phyloP scores from a whole-genome alignment of 2,888 invertebrate genomes.

The Drosophila vallismaia region DNA sequence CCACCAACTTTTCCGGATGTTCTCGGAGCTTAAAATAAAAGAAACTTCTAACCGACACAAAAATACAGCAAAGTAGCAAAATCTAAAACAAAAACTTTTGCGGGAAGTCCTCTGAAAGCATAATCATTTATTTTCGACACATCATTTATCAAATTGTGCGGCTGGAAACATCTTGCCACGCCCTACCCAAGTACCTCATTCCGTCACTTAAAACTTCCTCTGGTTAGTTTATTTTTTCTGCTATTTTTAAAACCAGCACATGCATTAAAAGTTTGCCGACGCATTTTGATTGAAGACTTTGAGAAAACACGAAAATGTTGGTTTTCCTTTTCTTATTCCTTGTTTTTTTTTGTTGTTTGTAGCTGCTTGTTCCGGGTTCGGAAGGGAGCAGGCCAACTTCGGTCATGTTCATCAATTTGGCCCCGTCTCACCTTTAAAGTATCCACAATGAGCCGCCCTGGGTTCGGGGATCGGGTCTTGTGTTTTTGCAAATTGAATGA shows the following conservation, averaged over 20 bases:
- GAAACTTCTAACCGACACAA: constrained; percentile 30
- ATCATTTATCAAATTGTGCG: constrained; percentile 67
- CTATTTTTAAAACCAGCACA: constrained; percentile 19
- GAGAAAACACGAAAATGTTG: constrained; percentile 43
- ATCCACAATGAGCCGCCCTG: not conserved
- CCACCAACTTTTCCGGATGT: constrained; percentile 33
- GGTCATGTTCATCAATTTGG: constrained; percentile 50
- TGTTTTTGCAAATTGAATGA: constrained; percentile 69
- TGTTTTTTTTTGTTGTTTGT: too few relatives aligned
- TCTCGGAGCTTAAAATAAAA: constrained; percentile 24
- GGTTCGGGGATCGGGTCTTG: constrained; percentile 26
- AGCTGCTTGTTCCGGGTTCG: not conserved
- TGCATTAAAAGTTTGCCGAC: constrained; percentile 75
- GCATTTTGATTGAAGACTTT: constrained; percentile 76
- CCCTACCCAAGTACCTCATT: constrained; percentile 26
- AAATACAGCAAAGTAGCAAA: constrained; percentile 29
- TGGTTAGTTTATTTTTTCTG: constrained; percentile 28
- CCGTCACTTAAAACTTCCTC: constrained; percentile 38
- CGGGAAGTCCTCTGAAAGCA: constrained; percentile 34
- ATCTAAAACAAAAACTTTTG: constrained; percentile 48
- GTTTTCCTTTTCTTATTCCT: constrained; percentile 21
- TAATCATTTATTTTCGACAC: constrained; percentile 80
- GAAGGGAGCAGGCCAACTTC: constrained; percentile 32
- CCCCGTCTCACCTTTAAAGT: constrained; percentile 14
- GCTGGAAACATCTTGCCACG: constrained; percentile 49